Evolutionary conservation across 2,113 vertebrate species (phyloP).

Genomic region (Corythornis madagascariensis): DNA sequence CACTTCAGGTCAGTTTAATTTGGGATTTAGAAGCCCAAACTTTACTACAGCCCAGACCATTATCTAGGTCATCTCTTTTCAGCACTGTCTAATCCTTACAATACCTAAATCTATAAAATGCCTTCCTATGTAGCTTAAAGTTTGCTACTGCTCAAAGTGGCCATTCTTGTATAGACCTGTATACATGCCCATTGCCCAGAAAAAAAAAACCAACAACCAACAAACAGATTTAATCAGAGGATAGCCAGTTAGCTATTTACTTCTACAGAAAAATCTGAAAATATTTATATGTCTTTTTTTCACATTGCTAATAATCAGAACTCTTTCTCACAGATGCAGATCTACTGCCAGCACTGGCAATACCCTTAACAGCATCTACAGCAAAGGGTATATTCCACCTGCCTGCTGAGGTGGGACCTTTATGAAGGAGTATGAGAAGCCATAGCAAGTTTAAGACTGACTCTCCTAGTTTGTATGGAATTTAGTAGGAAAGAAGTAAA

Average conservation of each 20-base stretch:
- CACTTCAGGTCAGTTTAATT: neutral
- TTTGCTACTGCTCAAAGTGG: neutral
- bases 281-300: neutral
- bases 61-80: conserved; percentile 13
- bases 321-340: neutral
- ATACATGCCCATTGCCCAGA: neutral
- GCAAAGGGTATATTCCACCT: neutral
- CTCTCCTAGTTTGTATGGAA: neutral
- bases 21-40: neutral
- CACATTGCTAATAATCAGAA: neutral
- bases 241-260: neutral
- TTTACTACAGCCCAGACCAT: neutral
- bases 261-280: neutral
- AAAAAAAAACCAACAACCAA: too few species aligned
- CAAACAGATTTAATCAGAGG: neutral
- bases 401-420: accelerated
- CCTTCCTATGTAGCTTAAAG: neutral
- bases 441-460: neutral
- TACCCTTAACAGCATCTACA: neutral
- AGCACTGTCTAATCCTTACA: neutral
- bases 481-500: neutral
- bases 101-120: neutral
- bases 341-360: neutral
- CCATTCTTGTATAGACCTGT: neutral
- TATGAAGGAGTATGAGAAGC: neutral